Conservation (phyloP, 1,140 invertebrate genomes). For the Luehdorfia chinensis region DNA sequence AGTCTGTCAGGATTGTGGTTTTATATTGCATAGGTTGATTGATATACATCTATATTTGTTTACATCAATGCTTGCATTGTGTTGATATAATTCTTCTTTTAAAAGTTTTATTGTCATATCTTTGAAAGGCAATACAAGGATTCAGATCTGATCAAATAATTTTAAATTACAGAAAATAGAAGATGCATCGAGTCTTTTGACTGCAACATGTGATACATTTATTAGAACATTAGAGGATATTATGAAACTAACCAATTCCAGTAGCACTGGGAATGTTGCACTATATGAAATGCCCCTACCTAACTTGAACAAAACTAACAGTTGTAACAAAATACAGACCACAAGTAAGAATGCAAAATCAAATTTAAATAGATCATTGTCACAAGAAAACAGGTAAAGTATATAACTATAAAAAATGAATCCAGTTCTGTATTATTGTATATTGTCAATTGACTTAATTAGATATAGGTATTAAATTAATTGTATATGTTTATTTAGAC, state of each 20-base stretch:
- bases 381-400: slow-evolving; percentile 68
- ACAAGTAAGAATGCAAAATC: slow-evolving; percentile 41
- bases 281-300: slow-evolving; percentile 55
- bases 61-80: no score
- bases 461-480: background rate
- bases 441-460: slow-evolving; percentile 14
- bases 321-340: slow-evolving; percentile 28
- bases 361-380: slow-evolving; percentile 50
- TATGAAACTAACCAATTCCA: slow-evolving; percentile 80
- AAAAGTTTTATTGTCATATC: no score
- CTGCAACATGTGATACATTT: slow-evolving; percentile 90
- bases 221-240: slow-evolving; percentile 89
- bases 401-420: background rate
- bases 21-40: no score
- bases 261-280: slow-evolving; percentile 22
- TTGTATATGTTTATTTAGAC: background rate
- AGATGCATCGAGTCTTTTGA: slow-evolving; percentile 85
- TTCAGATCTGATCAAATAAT: no score
- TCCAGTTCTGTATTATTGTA: slow-evolving; percentile 4
- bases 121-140: no score
- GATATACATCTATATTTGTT: no score
- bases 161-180: slow-evolving; percentile 84
- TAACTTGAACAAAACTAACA: slow-evolving; percentile 46
- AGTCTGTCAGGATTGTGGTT: no score
- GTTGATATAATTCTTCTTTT: no score